phyloP scores from a whole-genome alignment of 2,888 invertebrate genomes.

The Dione juno region DNA sequence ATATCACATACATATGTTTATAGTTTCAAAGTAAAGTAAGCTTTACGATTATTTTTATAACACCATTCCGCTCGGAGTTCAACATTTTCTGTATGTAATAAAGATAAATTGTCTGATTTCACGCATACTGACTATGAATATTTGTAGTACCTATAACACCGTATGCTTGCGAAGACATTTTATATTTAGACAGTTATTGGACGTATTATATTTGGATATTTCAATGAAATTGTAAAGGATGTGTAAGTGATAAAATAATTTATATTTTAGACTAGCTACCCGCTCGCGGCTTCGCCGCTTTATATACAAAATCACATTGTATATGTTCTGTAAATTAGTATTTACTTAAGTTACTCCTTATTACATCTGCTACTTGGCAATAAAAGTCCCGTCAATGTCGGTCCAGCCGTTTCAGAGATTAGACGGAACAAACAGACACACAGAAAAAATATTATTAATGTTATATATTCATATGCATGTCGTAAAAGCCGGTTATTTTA shows the following conservation, averaged over 20 bases:
- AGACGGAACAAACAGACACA: too few relatives aligned
- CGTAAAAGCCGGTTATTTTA: too few relatives aligned
- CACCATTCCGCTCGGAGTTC: conserved; percentile 18
- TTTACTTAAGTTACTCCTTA: too few relatives aligned
- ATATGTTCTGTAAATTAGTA: too few relatives aligned
- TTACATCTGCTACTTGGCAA: too few relatives aligned
- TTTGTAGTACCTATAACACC: neutral
- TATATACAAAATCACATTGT: too few relatives aligned
- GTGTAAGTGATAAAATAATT: neutral
- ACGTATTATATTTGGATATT: neutral
- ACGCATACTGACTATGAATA: conserved; percentile 31
- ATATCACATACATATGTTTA: neutral
- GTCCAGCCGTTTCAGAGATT: too few relatives aligned
- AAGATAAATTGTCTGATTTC: conserved; percentile 45
- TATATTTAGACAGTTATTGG: neutral
- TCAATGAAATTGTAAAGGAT: neutral
- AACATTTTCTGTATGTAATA: conserved; percentile 42
- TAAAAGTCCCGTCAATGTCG: too few relatives aligned
- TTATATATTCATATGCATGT: too few relatives aligned
- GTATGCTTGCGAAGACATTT: neutral
- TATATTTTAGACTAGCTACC: too few relatives aligned
- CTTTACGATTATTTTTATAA: conserved; percentile 17
- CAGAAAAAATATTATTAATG: too few relatives aligned
- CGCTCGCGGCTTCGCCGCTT: too few relatives aligned
- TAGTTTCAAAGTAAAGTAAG: conserved; percentile 6